Conservation (phyloP, 1,140 invertebrate species). For the Diorhabda elongata region DNA sequence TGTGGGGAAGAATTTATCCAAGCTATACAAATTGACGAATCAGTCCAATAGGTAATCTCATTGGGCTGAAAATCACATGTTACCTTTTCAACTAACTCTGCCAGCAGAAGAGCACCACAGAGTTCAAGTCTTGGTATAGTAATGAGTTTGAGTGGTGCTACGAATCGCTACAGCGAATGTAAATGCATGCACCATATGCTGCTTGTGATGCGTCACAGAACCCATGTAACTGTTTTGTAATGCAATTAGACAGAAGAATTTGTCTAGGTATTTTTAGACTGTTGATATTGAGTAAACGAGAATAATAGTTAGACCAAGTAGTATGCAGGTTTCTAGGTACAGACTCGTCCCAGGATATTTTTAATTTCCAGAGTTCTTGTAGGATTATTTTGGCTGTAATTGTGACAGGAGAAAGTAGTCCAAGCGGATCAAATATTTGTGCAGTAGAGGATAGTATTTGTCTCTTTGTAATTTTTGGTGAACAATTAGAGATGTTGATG, state of each 20-base stretch:
- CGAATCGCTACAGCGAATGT: too few relatives aligned
- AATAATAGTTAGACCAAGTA: neutral
- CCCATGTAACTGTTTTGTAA: too few relatives aligned
- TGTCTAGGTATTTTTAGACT: neutral
- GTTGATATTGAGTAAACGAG: neutral
- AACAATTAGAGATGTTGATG: too few relatives aligned
- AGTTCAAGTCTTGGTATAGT: conserved; percentile 30
- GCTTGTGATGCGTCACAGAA: too few relatives aligned
- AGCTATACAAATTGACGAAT: too few relatives aligned
- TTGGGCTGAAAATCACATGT: too few relatives aligned
- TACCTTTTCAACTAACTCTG: conserved; percentile 27
- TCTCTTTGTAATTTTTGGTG: conserved; percentile 22
- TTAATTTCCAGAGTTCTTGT: conserved; percentile 40
- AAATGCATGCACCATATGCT: too few relatives aligned
- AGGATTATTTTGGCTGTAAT: conserved; percentile 45
- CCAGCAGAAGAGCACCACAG: conserved; percentile 35
- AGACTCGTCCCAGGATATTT: conserved; percentile 42
- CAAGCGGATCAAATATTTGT: conserved; percentile 42
- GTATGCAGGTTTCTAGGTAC: neutral
- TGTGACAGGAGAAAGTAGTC: conserved; percentile 42
- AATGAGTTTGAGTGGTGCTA: conserved; percentile 18
- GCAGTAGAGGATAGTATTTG: conserved; percentile 24
- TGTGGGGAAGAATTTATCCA: too few relatives aligned
- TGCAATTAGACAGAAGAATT: too few relatives aligned
- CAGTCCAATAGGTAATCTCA: too few relatives aligned